Evolutionary conservation across 2,113 vertebrate species (phyloP), one percentile per base, ranked within the genome.

Genomic region (Tetrax tetrax): DNA sequence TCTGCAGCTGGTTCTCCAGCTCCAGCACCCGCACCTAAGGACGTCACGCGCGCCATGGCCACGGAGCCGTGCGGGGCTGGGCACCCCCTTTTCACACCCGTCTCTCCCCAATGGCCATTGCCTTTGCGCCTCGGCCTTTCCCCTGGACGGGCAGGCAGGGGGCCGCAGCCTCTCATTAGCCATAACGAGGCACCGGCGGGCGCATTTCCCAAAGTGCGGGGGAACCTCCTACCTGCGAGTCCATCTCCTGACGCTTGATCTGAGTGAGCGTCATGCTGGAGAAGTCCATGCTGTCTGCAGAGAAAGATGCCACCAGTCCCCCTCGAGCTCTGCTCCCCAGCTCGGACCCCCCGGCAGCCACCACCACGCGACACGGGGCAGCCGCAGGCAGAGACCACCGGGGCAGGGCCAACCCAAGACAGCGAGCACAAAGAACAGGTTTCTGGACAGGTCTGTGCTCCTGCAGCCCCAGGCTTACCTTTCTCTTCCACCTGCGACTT

Each of bases 161-260:
- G 19, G 10, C 5, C 6, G 28, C 14, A 60, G n/a, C 56, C 54
- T 37, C n/a, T 43, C 2, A 1, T 47, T 31, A 61, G 83, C 64
- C 51, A 20, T 27, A 69, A 38, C 0, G 2, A 85, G 47, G 47
- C 37, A 50, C 4, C 5, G 25, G 43, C 2, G 7, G 18, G 3
- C 29, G 14, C 9, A 4, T 38, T 75, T 50, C 48, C n/a, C 19
- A 69, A 43, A 87, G 54, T 31, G 25, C 1, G 1, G 22, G 17
- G 5, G 12, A 81, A 57, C n/a, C 8, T 81, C 96, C 90, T 95
- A 99, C 99, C 99, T 99, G 99, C 0, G 99, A 98, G 83, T 99
- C 99, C 99, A 99, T 99, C 97, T 99, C 99, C 79, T 99, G 99
- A 56, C 99, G 98, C 96, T 99, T 99, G 96, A 99, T 99, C 98